Evolutionary conservation across 2,113 vertebrate species (phyloP).

Genomic region (human (Homo sapiens)): GRCh38 chr16:6601001-6601500

Average conservation of each 20-base stretch:
- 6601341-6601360: neutral
- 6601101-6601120: conserved; percentile 66
- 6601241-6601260: neutral
- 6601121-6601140: conserved; percentile 51
- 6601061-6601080: conserved; percentile 62
- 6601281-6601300: accelerated
- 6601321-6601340: neutral
- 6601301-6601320: neutral
- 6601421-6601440: too few relatives aligned
- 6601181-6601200: conserved; percentile 42
- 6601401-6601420: too few relatives aligned
- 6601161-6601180: conserved; percentile 60
- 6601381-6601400: neutral
- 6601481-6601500: accelerated
- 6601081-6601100: conserved; percentile 33
- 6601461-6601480: neutral
- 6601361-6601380: neutral
- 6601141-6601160: conserved; percentile 62
- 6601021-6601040: neutral
- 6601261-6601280: neutral
- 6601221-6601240: neutral
- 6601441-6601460: accelerated
- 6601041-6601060: conserved; percentile 66
- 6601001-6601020: conserved; percentile 21
- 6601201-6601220: conserved; percentile 2